Conservation (phyloP, 1,140 invertebrate species). For the Achatina immaculata region DNA sequence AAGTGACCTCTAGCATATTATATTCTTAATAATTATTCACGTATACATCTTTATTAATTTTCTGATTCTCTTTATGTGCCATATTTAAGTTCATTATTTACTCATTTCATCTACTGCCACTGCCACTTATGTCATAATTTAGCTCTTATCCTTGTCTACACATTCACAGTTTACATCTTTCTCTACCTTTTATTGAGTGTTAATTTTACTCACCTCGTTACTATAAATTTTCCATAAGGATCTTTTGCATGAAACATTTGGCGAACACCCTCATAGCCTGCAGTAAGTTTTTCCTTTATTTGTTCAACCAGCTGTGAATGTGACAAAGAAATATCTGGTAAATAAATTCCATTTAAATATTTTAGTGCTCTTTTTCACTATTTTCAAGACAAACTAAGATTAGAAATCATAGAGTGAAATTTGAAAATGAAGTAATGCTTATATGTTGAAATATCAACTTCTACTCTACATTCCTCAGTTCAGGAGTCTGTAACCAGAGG, state of each 20-base stretch:
- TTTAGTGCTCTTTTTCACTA: background rate
- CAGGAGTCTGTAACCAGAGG: background rate
- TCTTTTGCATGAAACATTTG: constrained; percentile 49
- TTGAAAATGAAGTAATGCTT: background rate
- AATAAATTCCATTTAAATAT: background rate
- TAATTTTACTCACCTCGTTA: constrained; percentile 46
- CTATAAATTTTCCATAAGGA: constrained; percentile 42
- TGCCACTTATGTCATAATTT: no score
- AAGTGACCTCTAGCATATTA: background rate
- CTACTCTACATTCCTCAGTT: background rate
- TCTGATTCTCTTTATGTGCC: background rate
- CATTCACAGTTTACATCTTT: no score
- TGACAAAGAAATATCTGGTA: background rate
- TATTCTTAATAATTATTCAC: background rate
- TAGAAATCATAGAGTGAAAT: background rate
- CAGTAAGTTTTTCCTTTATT: constrained; percentile 42
- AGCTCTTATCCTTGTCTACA: no score
- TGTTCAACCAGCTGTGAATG: constrained; percentile 41
- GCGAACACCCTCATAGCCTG: constrained; percentile 42
- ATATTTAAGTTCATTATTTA: no score
- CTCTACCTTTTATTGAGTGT: no score
- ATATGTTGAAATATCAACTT: background rate
- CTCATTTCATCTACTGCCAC: no score
- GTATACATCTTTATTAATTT: background rate
- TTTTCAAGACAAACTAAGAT: background rate